Conservation (phyloP, 2,888 invertebrate genomes). For the Pristionchus japonicus region DNA sequence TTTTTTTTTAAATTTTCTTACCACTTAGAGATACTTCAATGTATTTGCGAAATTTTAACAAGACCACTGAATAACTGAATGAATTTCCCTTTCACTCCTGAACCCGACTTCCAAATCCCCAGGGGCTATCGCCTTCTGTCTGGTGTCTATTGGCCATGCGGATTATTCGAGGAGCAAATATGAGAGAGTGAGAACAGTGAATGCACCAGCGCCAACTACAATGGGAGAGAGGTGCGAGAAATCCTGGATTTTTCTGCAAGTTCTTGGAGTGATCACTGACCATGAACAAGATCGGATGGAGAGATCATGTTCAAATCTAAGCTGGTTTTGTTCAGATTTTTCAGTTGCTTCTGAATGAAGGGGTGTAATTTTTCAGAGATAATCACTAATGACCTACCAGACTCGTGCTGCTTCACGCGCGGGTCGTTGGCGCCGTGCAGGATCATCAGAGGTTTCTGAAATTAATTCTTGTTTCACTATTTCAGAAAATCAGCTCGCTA, state of each 20-base stretch:
- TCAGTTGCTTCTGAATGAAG: background rate
- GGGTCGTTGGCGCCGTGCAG: conserved; percentile 75
- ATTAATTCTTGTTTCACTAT: background rate
- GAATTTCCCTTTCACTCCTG: background rate
- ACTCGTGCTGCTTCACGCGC: conserved; percentile 72
- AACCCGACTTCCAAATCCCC: background rate
- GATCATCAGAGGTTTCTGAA: conserved; percentile 69
- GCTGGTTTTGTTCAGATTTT: no score
- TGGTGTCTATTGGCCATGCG: background rate
- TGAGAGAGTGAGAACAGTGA: background rate
- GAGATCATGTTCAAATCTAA: no score
- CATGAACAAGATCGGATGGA: background rate
- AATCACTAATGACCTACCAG: conserved; percentile 51
- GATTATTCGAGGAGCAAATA: background rate
- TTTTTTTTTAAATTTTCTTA: background rate
- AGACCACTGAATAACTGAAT: no score
- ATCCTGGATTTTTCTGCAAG: background rate
- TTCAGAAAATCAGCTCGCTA: background rate
- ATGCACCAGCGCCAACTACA: background rate
- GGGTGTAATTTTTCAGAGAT: background rate
- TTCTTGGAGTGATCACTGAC: background rate
- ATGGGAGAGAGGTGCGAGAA: background rate
- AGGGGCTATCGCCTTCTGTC: background rate
- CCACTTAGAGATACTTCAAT: no score
- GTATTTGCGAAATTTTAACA: no score